Conservation (phyloP, 2,113 vertebrate species). For the Typhlomys cinereus region DNA sequence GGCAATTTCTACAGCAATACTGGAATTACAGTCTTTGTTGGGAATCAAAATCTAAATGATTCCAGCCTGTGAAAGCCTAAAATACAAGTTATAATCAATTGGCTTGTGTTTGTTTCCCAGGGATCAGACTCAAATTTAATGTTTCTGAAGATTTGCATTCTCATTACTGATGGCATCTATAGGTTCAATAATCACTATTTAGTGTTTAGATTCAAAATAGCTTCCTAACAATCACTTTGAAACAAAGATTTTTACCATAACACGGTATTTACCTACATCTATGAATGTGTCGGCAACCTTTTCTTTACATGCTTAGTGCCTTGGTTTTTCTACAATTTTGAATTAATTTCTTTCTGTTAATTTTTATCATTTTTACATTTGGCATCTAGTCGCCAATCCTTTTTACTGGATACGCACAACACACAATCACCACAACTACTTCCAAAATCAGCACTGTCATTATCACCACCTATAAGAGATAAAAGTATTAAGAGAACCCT, state of each 20-base stretch:
- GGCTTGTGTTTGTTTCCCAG: background rate
- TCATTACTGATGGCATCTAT: background rate
- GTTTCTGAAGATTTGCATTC: background rate
- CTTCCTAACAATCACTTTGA: background rate
- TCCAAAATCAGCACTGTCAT: too few species aligned
- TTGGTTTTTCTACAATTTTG: background rate
- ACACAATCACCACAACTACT: background rate
- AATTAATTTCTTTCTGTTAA: background rate
- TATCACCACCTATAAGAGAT: background rate
- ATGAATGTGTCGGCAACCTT: background rate
- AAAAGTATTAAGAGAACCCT: background rate
- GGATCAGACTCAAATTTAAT: background rate
- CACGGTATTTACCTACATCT: background rate
- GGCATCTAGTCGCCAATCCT: background rate
- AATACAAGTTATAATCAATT: background rate
- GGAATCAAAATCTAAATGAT: background rate
- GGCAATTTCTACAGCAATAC: background rate
- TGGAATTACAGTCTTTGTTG: background rate
- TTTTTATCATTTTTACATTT: background rate
- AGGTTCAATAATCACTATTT: background rate
- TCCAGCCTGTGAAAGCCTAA: background rate
- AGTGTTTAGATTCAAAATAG: background rate
- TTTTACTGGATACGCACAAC: background rate
- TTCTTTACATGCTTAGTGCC: background rate
- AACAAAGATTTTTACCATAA: constrained; percentile 17